Evolutionary conservation across 2,888 invertebrate genomes (phyloP).

Genomic region (Ethmia dodecea): DNA sequence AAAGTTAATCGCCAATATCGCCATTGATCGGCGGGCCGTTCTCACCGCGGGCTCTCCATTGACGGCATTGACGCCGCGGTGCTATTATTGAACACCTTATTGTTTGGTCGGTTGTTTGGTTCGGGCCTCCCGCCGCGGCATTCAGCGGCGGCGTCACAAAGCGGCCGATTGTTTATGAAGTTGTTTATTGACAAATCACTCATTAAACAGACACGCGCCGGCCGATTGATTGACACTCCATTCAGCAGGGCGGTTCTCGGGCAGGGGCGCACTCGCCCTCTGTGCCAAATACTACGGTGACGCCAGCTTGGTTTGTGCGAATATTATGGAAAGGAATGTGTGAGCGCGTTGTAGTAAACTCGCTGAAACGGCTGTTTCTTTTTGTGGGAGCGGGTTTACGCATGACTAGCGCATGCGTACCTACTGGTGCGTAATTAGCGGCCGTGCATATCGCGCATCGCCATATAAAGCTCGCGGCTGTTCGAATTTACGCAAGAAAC

Average conservation of each 20-base stretch:
- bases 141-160: constrained; percentile 12
- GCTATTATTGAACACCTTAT: too few species aligned
- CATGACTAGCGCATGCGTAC: background rate
- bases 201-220: constrained; percentile 55
- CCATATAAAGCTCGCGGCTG: constrained; percentile 3
- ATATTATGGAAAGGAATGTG: too few species aligned
- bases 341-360: too few species aligned
- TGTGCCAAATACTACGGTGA: too few species aligned
- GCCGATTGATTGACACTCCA: constrained; percentile 34
- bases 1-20: background rate
- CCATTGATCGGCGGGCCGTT: too few species aligned
- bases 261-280: too few species aligned
- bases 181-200: constrained; percentile 46
- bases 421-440: constrained; percentile 4
- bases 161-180: constrained; percentile 16
- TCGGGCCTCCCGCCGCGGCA: constrained; percentile 3
- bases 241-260: background rate
- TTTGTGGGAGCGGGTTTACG: too few species aligned
- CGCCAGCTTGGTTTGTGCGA: too few species aligned
- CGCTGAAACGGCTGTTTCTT: too few species aligned
- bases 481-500: constrained; percentile 6
- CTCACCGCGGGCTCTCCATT: too few species aligned
- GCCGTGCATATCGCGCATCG: constrained; percentile 1
- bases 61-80: too few species aligned
- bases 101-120: too few species aligned